Conservation (phyloP, 2,113 vertebrate genomes). For the Cottus gobio region DNA sequence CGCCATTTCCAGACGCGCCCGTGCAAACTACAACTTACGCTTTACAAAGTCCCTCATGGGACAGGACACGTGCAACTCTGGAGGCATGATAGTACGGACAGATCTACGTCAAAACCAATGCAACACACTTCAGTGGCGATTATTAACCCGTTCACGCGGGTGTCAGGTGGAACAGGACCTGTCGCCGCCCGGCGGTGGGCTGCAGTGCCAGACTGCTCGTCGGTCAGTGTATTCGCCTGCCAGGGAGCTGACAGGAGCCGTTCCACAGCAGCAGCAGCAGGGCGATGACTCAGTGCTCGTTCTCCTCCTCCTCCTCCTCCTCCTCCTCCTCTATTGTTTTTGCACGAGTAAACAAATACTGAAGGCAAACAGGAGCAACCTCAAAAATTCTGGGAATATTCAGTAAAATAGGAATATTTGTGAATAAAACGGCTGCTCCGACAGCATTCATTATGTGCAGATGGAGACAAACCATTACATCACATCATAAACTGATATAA, state of each 20-base stretch:
- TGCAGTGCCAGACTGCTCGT: background rate
- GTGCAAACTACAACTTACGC: too few species aligned
- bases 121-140: background rate
- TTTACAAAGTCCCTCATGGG: too few species aligned
- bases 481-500: too few species aligned
- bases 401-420: background rate
- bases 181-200: background rate
- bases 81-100: background rate
- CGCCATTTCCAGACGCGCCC: too few species aligned
- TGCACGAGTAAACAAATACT: conserved; percentile 64
- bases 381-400: background rate
- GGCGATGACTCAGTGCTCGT: conserved; percentile 56
- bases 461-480: background rate
- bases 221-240: conserved; percentile 14
- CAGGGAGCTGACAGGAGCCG: conserved; percentile 15
- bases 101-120: conserved; percentile 10
- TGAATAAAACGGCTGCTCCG: background rate
- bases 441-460: background rate
- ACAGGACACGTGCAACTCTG: background rate
- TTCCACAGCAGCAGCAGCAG: conserved; percentile 20
- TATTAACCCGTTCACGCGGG: background rate
- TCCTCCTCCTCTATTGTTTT: conserved; percentile 48
- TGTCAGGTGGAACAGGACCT: background rate
- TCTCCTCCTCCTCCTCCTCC: conserved; percentile 31
- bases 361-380: conserved; percentile 46